These are phyloP conservation scores for Leptinotarsa lineolata DNA, from an alignment of 1,140 invertebrate genomes.

Conservation along the genomic window DNA sequence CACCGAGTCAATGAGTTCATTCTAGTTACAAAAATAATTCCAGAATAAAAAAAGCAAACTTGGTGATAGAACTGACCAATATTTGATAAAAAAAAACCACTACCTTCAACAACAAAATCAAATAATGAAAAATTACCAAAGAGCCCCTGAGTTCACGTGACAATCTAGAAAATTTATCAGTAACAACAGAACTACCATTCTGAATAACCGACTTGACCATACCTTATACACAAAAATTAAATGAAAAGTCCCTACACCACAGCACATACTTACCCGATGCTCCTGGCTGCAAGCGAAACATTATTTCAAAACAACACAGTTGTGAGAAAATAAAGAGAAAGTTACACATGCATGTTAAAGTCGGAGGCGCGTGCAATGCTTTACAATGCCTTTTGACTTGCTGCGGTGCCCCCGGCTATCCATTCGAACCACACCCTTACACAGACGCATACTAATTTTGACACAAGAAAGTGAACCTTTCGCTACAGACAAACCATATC, in stretches of 20 bases:
- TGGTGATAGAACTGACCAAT: too few relatives aligned
- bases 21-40: too few relatives aligned
- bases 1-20: too few relatives aligned
- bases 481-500: conserved; percentile 4
- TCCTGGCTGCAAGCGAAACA: conserved; percentile 48
- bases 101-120: too few relatives aligned
- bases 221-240: neutral
- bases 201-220: conserved; percentile 1
- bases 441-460: neutral
- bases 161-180: too few relatives aligned
- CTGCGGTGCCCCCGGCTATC: conserved; percentile 44
- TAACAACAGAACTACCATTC: neutral
- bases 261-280: conserved; percentile 46
- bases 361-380: conserved; percentile 50
- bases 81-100: too few relatives aligned
- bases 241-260: conserved; percentile 42
- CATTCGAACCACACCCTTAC: conserved; percentile 13
- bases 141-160: too few relatives aligned
- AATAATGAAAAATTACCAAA: too few relatives aligned
- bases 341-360: conserved; percentile 44
- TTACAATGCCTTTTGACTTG: conserved; percentile 47
- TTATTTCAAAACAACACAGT: conserved; percentile 41
- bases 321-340: conserved; percentile 37
- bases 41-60: too few relatives aligned
- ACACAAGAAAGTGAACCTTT: neutral